Base-by-base conservation (phyloP, 92 coral and sea anemone genomes). In the Hydrozoanthus gracilis region DNA sequence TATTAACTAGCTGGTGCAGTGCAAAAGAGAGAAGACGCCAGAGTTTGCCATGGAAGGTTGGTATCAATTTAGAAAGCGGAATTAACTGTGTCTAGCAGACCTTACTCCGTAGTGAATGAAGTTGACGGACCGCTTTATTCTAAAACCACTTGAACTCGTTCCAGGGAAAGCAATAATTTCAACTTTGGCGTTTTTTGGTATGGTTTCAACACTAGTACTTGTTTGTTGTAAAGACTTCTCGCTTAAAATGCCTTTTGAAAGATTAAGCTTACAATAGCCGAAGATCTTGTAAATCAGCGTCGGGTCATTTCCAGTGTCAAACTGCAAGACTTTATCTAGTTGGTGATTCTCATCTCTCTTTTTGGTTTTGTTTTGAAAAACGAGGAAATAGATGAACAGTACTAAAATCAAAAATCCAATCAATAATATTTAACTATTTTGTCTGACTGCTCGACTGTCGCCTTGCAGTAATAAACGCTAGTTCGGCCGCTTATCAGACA, bases 11-110 rank as follows among this genome's bases (percentile, higher is more conserved):
- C 50, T 47, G 46, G 13, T 48, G 17, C 60, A 62, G 8, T 46
- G 47, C 0, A 27, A 48, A 68, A 27, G 74, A 47, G 60, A 18
- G 54, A 80, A 8, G 55, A 8, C 6, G 16, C 39, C 15, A 50
- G 20, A 8, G 45, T 49, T 47, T 12, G 62, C 18, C 27, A 80
- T 80, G 85, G 85, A 48, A 80, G 85, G 85, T 80, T 64, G 73
- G 74, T 20, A 76, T 20, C 44, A 5, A 27, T 61, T 49, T 55
- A 73, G 70, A 55, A 7, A 76, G 54, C 69, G 50, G 56, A 55
- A 64, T 6, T 65, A 64, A 80, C 49, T 46, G 75, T 64, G 73
- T 16, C 20, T 48, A 51, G 27, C 69, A 49, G 85, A 80, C 85
- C 46, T 66, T 8, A 47, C 44, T 80, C n/a, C 0, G 39, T 16